A percentile compares a stretch with the other conserved stretches of the same genome.
phyloP scores from a whole-genome alignment of 37 sponge, comb jelly and placozoan species.

The Halichondria panicea region DNA sequence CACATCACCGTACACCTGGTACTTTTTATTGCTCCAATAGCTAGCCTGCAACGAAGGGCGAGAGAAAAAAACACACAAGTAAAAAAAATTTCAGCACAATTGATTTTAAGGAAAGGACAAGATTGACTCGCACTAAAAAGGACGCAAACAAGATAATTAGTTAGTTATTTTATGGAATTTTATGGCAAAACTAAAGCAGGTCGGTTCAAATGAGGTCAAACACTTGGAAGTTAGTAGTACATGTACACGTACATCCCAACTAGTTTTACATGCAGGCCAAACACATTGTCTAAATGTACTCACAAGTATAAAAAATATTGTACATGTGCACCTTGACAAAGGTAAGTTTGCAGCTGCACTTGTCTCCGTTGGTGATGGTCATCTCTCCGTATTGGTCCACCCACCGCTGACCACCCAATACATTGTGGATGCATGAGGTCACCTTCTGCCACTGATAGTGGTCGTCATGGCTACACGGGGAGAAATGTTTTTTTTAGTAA shows the following conservation, averaged over 20 bases:
- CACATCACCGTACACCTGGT: conserved; percentile 67
- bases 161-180: not conserved
- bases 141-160: not conserved
- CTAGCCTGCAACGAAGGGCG: conserved; percentile 48
- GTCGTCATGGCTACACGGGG: conserved; percentile 45
- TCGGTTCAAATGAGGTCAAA: not conserved
- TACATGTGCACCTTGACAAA: conserved; percentile 59
- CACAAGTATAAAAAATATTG: not conserved
- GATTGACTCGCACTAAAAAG: not conserved
- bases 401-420: conserved; percentile 77
- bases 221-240: not conserved
- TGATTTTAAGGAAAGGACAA: too few species aligned
- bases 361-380: conserved; percentile 60
- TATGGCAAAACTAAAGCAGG: not conserved
- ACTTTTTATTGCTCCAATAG: conserved; percentile 77
- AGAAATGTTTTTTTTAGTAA: conserved; percentile 6
- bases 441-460: conserved; percentile 87
- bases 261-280: not conserved
- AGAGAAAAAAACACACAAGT: not conserved
- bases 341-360: conserved; percentile 74
- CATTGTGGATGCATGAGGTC: conserved; percentile 83
- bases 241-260: not conserved
- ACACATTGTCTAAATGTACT: not conserved
- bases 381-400: conserved; percentile 86
- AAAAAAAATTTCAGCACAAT: too few species aligned